phyloP scores from a whole-genome alignment of 2,888 invertebrate genomes.

The Lumbricus terrestris region DNA sequence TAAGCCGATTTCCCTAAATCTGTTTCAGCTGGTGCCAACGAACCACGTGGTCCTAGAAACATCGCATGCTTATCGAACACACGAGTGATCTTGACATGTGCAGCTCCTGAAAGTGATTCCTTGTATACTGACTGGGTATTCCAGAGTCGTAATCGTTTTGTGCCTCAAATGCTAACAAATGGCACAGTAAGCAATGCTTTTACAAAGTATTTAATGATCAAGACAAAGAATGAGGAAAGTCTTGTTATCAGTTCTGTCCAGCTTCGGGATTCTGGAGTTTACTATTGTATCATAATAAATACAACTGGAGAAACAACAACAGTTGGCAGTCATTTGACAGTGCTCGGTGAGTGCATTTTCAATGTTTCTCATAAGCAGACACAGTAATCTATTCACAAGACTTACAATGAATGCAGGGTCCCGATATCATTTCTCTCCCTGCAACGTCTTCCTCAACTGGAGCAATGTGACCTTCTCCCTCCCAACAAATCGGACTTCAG shows the following conservation, averaged over 20 bases:
- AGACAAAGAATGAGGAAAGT: background rate
- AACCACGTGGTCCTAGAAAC: background rate
- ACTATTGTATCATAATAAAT: background rate
- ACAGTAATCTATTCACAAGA: too few relatives aligned
- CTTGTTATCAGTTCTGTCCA: background rate
- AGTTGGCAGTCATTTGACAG: background rate
- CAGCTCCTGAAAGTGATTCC: background rate
- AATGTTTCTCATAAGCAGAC: background rate
- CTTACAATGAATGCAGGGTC: too few relatives aligned
- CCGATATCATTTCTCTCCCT: too few relatives aligned
- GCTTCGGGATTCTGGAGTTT: background rate
- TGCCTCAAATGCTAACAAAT: background rate
- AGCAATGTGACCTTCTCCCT: too few relatives aligned
- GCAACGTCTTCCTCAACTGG: too few relatives aligned
- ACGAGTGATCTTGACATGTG: background rate
- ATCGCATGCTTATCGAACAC: background rate
- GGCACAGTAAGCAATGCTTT: background rate
- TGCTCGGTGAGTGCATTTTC: background rate
- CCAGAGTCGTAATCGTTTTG: background rate
- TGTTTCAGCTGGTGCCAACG: background rate
- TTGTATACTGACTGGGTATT: background rate
- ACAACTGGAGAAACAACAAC: background rate
- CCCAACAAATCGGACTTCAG: too few relatives aligned
- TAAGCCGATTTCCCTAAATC: background rate
- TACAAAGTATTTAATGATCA: background rate